Percentiles rank a stretch among this genome's conserved stretches.
These are phyloP conservation scores for Drosophila paracracens DNA, from an alignment of 2,888 invertebrate species.

Conservation along the genomic window DNA sequence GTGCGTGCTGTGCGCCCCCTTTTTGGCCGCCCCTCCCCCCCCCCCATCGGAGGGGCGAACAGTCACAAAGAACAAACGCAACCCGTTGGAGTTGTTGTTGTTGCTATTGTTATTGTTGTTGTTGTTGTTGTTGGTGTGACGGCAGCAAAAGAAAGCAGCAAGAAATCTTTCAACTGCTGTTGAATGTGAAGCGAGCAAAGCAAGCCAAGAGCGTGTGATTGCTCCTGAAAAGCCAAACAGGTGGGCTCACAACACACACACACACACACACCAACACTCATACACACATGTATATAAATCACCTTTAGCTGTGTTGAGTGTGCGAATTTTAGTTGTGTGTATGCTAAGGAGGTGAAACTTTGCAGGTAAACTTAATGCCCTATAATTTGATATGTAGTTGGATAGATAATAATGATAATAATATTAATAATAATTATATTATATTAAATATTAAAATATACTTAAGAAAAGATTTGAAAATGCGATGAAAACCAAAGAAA, in stretches of 20 bases:
- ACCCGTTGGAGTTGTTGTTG: conserved; percentile 57
- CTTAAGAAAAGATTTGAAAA: neutral
- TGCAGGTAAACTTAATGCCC: conserved; percentile 22
- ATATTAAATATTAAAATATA: neutral
- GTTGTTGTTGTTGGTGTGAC: conserved; percentile 20
- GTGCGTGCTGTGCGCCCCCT: conserved; percentile 33
- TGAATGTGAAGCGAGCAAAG: conserved; percentile 29
- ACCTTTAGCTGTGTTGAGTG: conserved; percentile 24
- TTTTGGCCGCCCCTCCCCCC: conserved; percentile 25
- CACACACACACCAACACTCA: conserved; percentile 13
- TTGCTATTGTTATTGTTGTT: conserved; percentile 32
- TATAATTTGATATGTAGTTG: neutral
- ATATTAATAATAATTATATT: neutral
- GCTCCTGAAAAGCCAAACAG: conserved; percentile 73
- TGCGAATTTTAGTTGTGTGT: conserved; percentile 30
- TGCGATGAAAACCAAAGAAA: neutral
- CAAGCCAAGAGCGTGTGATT: conserved; percentile 67
- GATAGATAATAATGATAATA: neutral
- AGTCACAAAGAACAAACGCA: conserved; percentile 74
- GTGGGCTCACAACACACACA: conserved; percentile 47
- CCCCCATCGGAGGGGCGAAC: conserved; percentile 48
- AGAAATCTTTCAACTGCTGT: conserved; percentile 64
- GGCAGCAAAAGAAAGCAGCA: conserved; percentile 66
- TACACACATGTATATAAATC: conserved; percentile 37
- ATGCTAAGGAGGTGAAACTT: conserved; percentile 20